phyloP scores from a whole-genome alignment of 2,797 vertebrate genomes.

The Taenioides sp. region DNA sequence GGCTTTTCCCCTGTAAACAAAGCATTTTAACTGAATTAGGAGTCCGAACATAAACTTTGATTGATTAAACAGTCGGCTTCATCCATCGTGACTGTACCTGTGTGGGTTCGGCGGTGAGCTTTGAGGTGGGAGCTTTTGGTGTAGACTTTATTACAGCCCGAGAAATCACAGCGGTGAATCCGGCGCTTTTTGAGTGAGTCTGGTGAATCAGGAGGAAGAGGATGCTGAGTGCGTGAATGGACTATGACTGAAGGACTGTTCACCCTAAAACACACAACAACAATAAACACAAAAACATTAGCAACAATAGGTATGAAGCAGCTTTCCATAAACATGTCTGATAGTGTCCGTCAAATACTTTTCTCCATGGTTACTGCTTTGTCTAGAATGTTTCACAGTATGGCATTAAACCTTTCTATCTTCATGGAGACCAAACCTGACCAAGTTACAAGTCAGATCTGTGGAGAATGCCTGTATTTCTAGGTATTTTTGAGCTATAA shows the following conservation, averaged over 20 bases:
- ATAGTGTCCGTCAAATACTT: too few relatives aligned
- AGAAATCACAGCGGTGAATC: slow-evolving; percentile 95
- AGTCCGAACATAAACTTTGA: neutral
- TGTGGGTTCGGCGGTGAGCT: slow-evolving; percentile 96
- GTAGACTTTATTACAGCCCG: slow-evolving; percentile 97
- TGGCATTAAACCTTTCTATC: too few relatives aligned
- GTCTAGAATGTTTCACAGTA: too few relatives aligned
- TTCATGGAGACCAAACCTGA: too few relatives aligned
- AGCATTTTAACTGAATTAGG: neutral
- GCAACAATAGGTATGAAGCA: neutral
- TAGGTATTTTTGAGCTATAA: too few relatives aligned
- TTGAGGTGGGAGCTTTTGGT: slow-evolving; percentile 99
- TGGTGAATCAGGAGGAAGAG: slow-evolving; percentile 88
- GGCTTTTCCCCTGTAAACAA: slow-evolving; percentile 90
- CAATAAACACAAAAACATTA: slow-evolving; percentile 8
- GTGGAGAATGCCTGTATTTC: too few relatives aligned
- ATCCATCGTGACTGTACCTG: slow-evolving; percentile 76
- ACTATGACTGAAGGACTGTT: slow-evolving; percentile 92
- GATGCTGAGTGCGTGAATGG: slow-evolving; percentile 83
- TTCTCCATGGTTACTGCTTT: too few relatives aligned
- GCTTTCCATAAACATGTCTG: slow-evolving; percentile 16
- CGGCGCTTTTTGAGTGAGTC: slow-evolving; percentile 91
- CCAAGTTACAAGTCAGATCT: too few relatives aligned
- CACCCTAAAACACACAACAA: slow-evolving; percentile 67
- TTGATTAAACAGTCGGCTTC: neutral